Evolutionary conservation across 2,113 vertebrate genomes (phyloP).

Genomic region (Oncorhynchus nerka): DNA sequence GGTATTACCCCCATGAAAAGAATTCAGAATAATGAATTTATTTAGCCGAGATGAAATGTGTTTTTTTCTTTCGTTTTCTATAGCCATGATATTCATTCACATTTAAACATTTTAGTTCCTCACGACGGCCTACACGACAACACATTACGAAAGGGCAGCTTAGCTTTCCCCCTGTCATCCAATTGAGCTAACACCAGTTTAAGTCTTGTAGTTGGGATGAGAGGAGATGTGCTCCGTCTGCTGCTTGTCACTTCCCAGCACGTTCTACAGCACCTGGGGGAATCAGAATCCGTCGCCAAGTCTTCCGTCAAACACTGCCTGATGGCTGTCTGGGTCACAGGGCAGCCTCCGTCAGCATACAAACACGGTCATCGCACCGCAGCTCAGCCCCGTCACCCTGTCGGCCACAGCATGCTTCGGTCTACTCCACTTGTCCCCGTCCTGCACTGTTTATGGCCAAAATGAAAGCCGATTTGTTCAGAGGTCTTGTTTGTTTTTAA

Average conservation of each 20-base stretch:
- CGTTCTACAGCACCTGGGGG: conserved; percentile 78
- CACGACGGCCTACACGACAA: conserved; percentile 24
- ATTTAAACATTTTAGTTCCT: not conserved
- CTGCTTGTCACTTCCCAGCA: conserved; percentile 84
- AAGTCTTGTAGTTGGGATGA: conserved; percentile 62
- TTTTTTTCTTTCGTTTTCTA: too few species aligned
- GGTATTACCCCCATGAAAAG: too few species aligned
- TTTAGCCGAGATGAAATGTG: too few species aligned
- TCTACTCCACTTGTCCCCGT: not conserved
- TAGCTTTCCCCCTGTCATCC: conserved; percentile 26
- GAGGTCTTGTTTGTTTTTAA: too few species aligned
- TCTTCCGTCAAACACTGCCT: conserved; percentile 38
- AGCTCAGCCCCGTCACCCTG: too few species aligned
- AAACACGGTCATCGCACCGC: too few species aligned
- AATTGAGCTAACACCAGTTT: conserved; percentile 52
- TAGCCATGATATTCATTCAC: not conserved
- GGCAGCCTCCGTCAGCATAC: too few species aligned
- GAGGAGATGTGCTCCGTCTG: conserved; percentile 80
- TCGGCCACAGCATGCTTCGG: too few species aligned
- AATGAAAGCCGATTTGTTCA: too few species aligned
- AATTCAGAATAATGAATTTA: too few species aligned
- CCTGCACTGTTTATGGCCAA: not conserved
- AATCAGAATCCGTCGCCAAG: conserved; percentile 68
- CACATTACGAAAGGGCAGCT: conserved; percentile 42
- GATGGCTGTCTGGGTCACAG: not conserved